These are phyloP conservation scores for Lycophotia porphyrea DNA, from an alignment of 2,888 invertebrate genomes.

Conservation along the genomic window DNA sequence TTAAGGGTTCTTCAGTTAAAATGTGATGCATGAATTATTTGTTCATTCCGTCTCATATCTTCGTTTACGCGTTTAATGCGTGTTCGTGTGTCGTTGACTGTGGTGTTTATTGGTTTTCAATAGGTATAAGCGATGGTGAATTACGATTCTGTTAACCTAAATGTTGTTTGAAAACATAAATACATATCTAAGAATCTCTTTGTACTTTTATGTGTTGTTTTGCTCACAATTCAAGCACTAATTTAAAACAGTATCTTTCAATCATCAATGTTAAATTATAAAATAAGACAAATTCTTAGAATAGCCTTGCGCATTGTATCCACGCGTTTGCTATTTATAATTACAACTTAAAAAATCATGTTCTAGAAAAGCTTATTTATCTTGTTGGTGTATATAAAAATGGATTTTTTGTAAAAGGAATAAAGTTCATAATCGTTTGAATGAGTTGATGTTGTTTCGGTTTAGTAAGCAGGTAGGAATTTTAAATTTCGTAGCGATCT, in stretches of 20 bases:
- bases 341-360: slow-evolving; percentile 82
- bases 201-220: slow-evolving; percentile 79
- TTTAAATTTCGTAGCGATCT: slow-evolving; percentile 86
- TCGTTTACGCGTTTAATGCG: slow-evolving; percentile 60
- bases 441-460: slow-evolving; percentile 70
- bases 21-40: slow-evolving; percentile 60
- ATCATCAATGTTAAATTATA: slow-evolving; percentile 82
- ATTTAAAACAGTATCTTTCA: slow-evolving; percentile 83
- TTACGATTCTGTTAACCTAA: slow-evolving; percentile 80
- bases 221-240: slow-evolving; percentile 76
- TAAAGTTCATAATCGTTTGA: slow-evolving; percentile 80
- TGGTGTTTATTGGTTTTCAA: slow-evolving; percentile 75
- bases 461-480: slow-evolving; percentile 83
- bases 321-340: slow-evolving; percentile 89
- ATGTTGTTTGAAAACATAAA: slow-evolving; percentile 80
- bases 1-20: slow-evolving; percentile 40
- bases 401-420: slow-evolving; percentile 62
- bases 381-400: slow-evolving; percentile 62
- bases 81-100: slow-evolving; percentile 64
- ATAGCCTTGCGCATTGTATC: slow-evolving; percentile 88
- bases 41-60: slow-evolving; percentile 58
- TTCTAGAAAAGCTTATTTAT: slow-evolving; percentile 76
- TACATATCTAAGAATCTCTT: slow-evolving; percentile 77
- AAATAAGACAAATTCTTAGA: slow-evolving; percentile 85
- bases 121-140: slow-evolving; percentile 75